Base-by-base conservation (phyloP, 2,888 invertebrate genomes). In the Artemia sp. region DNA sequence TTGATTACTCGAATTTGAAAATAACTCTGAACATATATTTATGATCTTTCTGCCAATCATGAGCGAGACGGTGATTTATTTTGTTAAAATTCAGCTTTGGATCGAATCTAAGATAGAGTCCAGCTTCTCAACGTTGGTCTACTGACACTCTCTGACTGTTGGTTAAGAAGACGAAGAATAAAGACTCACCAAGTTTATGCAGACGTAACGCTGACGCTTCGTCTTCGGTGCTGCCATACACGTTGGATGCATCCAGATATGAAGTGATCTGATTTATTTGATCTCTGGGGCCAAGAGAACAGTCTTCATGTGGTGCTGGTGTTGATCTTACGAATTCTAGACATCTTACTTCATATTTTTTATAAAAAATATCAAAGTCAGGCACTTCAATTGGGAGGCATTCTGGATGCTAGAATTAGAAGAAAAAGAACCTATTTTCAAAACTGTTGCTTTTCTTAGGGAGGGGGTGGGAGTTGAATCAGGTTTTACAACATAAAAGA, bases 321-420 rank as follows among this genome's bases (percentile, higher is more conserved):
- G 88, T 87, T 11, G 90, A 90, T 0, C 92, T 82, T 24, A 89
- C 82, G 76, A 92, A 92, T 79, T 91, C 90, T 76, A 92, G 79
- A 75, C 92, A 92, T 14, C 67, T 81, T 2, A 89, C 84, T 1
- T 86, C 86, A 50, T 86, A 82, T 0, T 83, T 83, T 0, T 85
- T 83, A 75, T 87, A 83, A 80, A 89, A 89, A 12, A 85, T 84
- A 78, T 92, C 92, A 50, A 84, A 82, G 0, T 80, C 76, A 0
- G 87, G 85, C 0, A 91, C 88, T 69, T 84, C 79, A 73, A 92
- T 92, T 1, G 91, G 89, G 74, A 90, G 79, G 77, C 92, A 92
- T 76, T 90, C 89, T 0, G 92, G 91, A 79, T 92, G 92, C 83
- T 88, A 79, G 53, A 12, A 64, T 12, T n/a, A 51, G 66, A 12